phyloP scores from a whole-genome alignment of 2,888 invertebrate species.

The Caenorhabditis sp. region DNA sequence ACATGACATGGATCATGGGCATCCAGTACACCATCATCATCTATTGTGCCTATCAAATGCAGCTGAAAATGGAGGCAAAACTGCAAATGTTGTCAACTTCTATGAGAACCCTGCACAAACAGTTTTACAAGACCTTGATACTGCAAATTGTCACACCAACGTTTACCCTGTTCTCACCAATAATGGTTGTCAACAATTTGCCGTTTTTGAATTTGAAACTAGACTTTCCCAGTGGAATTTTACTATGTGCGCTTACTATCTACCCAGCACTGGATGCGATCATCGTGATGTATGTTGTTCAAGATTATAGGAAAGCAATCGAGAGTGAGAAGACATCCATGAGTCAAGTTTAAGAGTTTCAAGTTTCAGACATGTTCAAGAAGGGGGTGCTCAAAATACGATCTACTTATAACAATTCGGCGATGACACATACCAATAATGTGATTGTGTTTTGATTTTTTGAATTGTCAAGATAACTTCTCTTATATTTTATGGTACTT shows the following conservation, averaged over 20 bases:
- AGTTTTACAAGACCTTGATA: constrained; percentile 8
- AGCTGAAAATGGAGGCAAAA: background rate
- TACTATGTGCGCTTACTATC: background rate
- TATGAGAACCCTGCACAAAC: background rate
- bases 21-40: constrained; percentile 4
- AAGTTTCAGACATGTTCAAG: background rate
- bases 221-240: background rate
- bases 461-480: too few species aligned
- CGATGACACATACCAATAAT: background rate
- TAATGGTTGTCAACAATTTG: background rate
- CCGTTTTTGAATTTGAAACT: background rate
- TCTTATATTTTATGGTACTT: too few species aligned
- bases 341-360: background rate
- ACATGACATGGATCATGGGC: background rate
- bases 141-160: background rate
- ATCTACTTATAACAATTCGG: background rate
- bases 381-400: background rate
- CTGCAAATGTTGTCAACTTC: background rate
- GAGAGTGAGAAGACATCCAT: background rate
- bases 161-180: background rate
- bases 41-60: background rate
- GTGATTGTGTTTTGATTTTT: background rate
- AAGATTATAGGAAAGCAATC: background rate
- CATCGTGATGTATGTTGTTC: constrained; percentile 1
- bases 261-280: constrained; percentile 4